phyloP scores from a whole-genome alignment of 2,797 vertebrate genomes.

The Microchirus variegatus region DNA sequence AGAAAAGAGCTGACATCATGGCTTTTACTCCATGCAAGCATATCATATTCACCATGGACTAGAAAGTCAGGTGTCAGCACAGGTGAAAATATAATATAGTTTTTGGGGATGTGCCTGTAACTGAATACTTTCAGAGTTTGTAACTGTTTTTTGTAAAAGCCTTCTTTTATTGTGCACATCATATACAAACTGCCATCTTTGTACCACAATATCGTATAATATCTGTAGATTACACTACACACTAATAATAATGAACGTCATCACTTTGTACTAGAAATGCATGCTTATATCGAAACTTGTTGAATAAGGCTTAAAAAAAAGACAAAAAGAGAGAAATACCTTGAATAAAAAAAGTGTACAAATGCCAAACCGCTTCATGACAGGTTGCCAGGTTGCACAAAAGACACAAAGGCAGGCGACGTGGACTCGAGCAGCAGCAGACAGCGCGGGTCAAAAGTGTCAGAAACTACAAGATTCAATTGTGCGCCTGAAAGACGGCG shows the following conservation, averaged over 20 bases:
- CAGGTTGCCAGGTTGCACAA: background rate
- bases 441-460: constrained; percentile 35
- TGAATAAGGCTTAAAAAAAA: too few relatives aligned
- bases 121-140: too few relatives aligned
- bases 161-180: background rate
- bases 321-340: too few relatives aligned
- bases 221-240: constrained; percentile 25
- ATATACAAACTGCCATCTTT: constrained; percentile 25
- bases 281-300: constrained; percentile 9
- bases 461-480: constrained; percentile 42
- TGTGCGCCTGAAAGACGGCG: constrained; percentile 38
- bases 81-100: too few relatives aligned
- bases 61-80: too few relatives aligned
- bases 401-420: background rate
- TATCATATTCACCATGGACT: constrained; percentile 6
- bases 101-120: too few relatives aligned
- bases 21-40: constrained; percentile 21
- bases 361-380: background rate
- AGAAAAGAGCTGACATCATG: constrained; percentile 4
- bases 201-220: constrained; percentile 20
- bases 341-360: background rate
- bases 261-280: constrained; percentile 35
- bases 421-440: constrained; percentile 13
- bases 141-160: constrained; percentile 3
- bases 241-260: constrained; percentile 27